phyloP scores from a whole-genome alignment of 2,888 invertebrate species.

The Drosophila prolongata region DNA sequence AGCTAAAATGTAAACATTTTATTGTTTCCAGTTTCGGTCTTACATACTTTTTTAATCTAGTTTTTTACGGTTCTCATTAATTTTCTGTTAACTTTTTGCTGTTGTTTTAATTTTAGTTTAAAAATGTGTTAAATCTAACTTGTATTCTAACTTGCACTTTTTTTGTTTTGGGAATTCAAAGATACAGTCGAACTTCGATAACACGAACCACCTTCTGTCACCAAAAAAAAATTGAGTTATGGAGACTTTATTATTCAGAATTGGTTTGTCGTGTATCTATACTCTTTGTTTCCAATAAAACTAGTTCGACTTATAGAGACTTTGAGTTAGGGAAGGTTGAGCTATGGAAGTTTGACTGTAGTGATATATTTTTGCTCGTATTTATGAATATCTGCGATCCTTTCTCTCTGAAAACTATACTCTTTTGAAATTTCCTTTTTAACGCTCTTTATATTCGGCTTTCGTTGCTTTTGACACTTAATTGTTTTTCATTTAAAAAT shows the following conservation, averaged over 20 bases:
- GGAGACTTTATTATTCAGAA: no score
- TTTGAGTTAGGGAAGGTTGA: slow-evolving; percentile 4
- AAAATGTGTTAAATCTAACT: slow-evolving; percentile 58
- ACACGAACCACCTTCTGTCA: not conserved
- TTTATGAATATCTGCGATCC: slow-evolving; percentile 22
- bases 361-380: slow-evolving; percentile 24
- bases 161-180: slow-evolving; percentile 20
- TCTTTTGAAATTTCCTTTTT: slow-evolving; percentile 32
- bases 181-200: slow-evolving; percentile 16
- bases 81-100: slow-evolving; percentile 82
- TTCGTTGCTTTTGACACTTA: slow-evolving; percentile 36
- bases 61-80: slow-evolving; percentile 76
- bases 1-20: slow-evolving; percentile 13
- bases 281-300: not conserved
- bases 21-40: slow-evolving; percentile 14
- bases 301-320: slow-evolving; percentile 4
- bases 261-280: not conserved
- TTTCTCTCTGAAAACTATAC: slow-evolving; percentile 15
- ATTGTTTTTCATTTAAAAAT: slow-evolving; percentile 75
- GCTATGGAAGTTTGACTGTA: slow-evolving; percentile 15
- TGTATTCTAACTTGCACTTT: slow-evolving; percentile 30
- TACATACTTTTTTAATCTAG: slow-evolving; percentile 17
- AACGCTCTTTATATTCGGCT: slow-evolving; percentile 49
- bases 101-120: slow-evolving; percentile 49
- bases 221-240: not conserved